Evolutionary conservation across 2,888 invertebrate species (phyloP).

Genomic region (Sphecodes monilicornis): DNA sequence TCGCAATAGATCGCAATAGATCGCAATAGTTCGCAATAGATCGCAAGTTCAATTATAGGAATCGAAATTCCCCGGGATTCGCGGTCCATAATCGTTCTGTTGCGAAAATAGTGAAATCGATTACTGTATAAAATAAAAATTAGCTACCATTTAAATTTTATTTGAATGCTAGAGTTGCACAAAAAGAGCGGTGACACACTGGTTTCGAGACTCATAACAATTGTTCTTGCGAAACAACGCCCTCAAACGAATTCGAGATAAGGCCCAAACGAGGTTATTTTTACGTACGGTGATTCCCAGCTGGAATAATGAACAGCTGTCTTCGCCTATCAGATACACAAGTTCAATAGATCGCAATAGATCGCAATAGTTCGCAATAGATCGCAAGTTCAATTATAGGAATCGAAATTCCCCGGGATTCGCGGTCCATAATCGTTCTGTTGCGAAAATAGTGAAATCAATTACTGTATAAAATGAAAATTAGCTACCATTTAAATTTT

Average conservation of each 20-base stretch:
- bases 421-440: background rate
- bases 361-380: too few species aligned
- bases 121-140: too few species aligned
- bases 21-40: too few species aligned
- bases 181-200: background rate
- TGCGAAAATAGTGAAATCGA: too few species aligned
- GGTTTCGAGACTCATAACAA: background rate
- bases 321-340: background rate
- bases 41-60: background rate
- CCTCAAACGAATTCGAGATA: background rate
- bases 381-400: background rate
- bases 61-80: background rate
- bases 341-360: too few species aligned
- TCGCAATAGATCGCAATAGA: too few species aligned
- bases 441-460: too few species aligned
- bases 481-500: too few species aligned
- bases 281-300: constrained; percentile 2
- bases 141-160: too few species aligned
- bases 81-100: background rate
- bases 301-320: background rate
- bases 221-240: background rate
- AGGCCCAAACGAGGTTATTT: background rate
- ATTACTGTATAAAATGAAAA: too few species aligned
- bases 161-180: too few species aligned
- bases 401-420: background rate